Conservation (phyloP, 2,113 vertebrate species). For the Dasypus novemcinctus region DNA sequence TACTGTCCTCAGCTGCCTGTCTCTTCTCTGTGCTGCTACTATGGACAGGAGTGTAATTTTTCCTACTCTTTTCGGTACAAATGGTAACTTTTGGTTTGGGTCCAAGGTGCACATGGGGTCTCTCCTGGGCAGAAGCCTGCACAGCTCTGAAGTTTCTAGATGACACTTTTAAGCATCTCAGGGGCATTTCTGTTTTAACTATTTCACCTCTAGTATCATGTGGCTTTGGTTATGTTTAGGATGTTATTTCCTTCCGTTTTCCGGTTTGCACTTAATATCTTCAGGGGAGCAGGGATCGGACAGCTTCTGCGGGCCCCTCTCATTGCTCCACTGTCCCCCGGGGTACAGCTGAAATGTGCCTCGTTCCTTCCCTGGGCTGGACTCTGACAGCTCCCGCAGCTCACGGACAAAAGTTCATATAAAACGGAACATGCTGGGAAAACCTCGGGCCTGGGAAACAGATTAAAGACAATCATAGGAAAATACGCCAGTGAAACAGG, state of each 20-base stretch:
- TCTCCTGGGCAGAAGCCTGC: not conserved
- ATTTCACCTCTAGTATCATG: rapidly evolving
- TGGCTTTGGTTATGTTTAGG: not conserved
- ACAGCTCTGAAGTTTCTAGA: not conserved
- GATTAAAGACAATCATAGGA: conserved; percentile 24
- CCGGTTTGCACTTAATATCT: not conserved
- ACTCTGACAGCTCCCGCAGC: no score
- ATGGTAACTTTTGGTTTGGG: not conserved
- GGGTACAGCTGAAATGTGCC: rapidly evolving
- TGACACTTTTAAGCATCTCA: not conserved
- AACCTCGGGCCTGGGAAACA: conserved; percentile 15
- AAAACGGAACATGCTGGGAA: not conserved
- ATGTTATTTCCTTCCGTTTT: not conserved
- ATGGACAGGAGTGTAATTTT: not conserved
- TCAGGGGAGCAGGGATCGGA: not conserved
- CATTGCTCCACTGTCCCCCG: not conserved
- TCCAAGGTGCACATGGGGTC: not conserved
- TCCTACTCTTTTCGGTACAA: not conserved
- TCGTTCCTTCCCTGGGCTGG: not conserved
- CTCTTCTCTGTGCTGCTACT: not conserved
- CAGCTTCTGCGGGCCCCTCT: not conserved
- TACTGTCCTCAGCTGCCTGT: not conserved
- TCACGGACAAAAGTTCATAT: not conserved
- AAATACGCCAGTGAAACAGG: not conserved
- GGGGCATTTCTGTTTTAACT: no score